Evolutionary conservation across 1,140 invertebrate species (phyloP), one percentile per base, ranked within the genome.

Genomic region (Listronotus oregonensis): DNA sequence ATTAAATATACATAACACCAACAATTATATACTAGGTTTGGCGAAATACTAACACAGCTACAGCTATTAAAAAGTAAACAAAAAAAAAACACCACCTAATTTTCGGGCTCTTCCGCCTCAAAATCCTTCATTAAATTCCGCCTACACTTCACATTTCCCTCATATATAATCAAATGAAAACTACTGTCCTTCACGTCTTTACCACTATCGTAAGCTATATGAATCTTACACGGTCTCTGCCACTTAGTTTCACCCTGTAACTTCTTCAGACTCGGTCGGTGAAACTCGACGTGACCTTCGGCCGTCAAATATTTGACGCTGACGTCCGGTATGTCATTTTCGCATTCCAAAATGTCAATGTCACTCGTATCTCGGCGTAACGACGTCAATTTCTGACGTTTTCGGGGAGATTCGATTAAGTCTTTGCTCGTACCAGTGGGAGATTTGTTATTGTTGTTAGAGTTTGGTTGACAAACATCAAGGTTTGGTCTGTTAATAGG

Each of bases 191-290:
- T 81, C 44, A 78, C 68, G 67, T 81, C 72, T 44, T 79, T 79
- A 59, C 80, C 79, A 58, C 80, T 78, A 0, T 80, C 81, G 73
- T 84, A 86, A 51, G 80, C 82, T 5, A 85, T 79, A 71, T 84
- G 82, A 32, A 85, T 71, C 72, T 83, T 85, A 71, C 82, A 84
- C 39, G 84, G 83, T 32, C 85, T 75, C 49, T 82, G 78, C 84
- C 84, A 86, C 66, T 83, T 84, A 42, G 80, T 80, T 50, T 80
- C 75, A 31, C 78, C 78, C 6, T 77, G 73, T 51, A 79, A 78
- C 54, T 81, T 77, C 70, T 79, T 84, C 52, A 79, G 78, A 69
- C 80, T 81, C 7, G 77, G 78, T 72, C 78, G 81, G 44, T 77
- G 79, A 71, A 85, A 85, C 66, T 84, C 80, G 46, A 85, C 74